A percentile compares a stretch with the other conserved stretches of the same genome.
Evolutionary conservation across 2,888 invertebrate genomes (phyloP).

Genomic region (Diplazon laetatorius): DNA sequence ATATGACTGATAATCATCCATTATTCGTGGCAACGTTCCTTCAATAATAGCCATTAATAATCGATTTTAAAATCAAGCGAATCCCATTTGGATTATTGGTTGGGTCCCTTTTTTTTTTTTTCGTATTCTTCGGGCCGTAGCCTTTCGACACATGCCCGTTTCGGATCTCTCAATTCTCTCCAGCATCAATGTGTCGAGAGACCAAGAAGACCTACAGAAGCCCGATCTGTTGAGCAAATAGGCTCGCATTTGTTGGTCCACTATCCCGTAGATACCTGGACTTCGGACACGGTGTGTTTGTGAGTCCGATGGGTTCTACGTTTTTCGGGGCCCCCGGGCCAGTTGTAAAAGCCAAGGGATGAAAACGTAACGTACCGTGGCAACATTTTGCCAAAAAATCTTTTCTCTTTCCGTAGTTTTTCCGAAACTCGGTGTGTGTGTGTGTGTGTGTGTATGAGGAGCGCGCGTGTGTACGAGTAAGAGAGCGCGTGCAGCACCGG

Average conservation of each 20-base stretch:
- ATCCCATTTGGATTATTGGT: neutral
- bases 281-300: slow-evolving; percentile 42
- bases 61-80: slow-evolving; percentile 5
- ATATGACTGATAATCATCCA: neutral
- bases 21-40: neutral
- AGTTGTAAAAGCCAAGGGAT: slow-evolving; percentile 63
- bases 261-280: slow-evolving; percentile 60
- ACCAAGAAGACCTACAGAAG: slow-evolving; percentile 55
- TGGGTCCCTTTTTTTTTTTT: neutral
- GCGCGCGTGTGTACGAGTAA: neutral
- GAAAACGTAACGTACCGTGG: slow-evolving; percentile 59
- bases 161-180: slow-evolving; percentile 2
- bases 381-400: slow-evolving; percentile 45
- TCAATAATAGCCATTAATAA: neutral
- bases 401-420: slow-evolving; percentile 14
- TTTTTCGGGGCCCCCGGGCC: no score
- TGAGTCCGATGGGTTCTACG: slow-evolving; percentile 41
- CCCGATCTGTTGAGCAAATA: slow-evolving; percentile 76
- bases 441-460: neutral
- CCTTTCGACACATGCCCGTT: no score
- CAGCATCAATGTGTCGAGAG: slow-evolving; percentile 37
- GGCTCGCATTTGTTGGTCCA: slow-evolving; percentile 75
- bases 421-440: slow-evolving; percentile 2
- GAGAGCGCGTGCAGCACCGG: slow-evolving; percentile 64
- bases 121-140: no score